Conservation (phyloP, 2,888 invertebrate species). For the Chalcosyrphus nemorum region DNA sequence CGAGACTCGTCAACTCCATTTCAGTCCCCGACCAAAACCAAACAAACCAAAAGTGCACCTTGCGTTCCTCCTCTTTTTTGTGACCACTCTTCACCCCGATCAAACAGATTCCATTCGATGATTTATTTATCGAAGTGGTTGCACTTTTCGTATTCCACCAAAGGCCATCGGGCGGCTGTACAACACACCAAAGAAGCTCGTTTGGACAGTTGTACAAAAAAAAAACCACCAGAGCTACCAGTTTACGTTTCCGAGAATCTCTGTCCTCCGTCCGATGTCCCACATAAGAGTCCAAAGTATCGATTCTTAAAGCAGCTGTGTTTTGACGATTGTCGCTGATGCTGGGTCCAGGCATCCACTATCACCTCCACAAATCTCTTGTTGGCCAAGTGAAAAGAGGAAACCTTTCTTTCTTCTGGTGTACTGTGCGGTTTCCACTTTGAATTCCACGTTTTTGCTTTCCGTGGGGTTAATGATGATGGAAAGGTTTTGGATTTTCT, state of each 20-base stretch:
- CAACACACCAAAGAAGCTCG: slow-evolving; percentile 13
- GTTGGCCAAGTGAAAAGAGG: slow-evolving; percentile 47
- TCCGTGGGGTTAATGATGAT: slow-evolving; percentile 49
- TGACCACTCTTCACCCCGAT: background rate
- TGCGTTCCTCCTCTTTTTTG: background rate
- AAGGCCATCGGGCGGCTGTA: background rate
- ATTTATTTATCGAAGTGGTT: slow-evolving; percentile 47
- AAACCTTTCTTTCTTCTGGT: slow-evolving; percentile 46
- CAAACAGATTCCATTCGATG: slow-evolving; percentile 29
- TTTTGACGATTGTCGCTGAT: slow-evolving; percentile 1
- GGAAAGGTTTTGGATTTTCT: slow-evolving; percentile 19
- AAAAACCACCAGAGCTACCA: slow-evolving; percentile 14
- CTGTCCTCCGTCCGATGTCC: slow-evolving; percentile 12
- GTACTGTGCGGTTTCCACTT: slow-evolving; percentile 22
- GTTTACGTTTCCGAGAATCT: slow-evolving; percentile 17
- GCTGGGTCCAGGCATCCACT: slow-evolving; percentile 21
- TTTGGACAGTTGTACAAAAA: background rate
- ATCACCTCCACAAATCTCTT: slow-evolving; percentile 36
- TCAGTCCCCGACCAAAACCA: background rate
- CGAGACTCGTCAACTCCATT: slow-evolving; percentile 2
- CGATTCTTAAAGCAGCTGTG: slow-evolving; percentile 10
- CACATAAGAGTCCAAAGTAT: slow-evolving; percentile 36
- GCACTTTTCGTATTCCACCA: slow-evolving; percentile 43
- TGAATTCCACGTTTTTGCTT: slow-evolving; percentile 38
- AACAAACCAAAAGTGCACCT: background rate